Conservation (phyloP, 2,113 vertebrate genomes). For the Neolamprologus tretocephalus region DNA sequence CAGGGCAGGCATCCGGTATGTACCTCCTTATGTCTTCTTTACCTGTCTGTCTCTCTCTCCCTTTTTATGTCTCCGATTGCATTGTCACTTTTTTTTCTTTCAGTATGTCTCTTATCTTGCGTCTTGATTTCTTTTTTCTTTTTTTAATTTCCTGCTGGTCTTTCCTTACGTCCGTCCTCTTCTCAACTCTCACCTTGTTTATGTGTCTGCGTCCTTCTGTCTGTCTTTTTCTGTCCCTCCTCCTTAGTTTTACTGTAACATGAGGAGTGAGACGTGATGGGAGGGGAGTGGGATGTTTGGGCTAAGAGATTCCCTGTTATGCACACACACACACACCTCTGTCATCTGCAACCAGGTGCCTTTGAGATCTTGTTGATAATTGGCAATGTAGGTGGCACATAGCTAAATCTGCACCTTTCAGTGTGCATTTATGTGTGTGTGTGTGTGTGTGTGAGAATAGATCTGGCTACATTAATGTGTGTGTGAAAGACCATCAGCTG, state of each 20-base stretch:
- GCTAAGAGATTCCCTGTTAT: constrained; percentile 26
- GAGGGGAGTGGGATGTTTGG: constrained; percentile 15
- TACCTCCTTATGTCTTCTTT: constrained; percentile 20
- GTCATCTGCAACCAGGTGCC: constrained; percentile 52
- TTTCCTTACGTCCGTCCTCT: background rate
- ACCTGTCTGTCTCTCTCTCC: background rate
- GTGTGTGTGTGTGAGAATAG: background rate
- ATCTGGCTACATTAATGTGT: background rate
- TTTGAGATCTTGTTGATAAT: constrained; percentile 48
- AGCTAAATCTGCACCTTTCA: background rate
- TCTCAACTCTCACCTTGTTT: background rate
- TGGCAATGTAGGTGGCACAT: constrained; percentile 38
- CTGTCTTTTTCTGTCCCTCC: background rate
- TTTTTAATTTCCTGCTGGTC: background rate
- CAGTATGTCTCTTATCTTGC: background rate
- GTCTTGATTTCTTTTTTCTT: background rate
- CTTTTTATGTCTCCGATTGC: background rate
- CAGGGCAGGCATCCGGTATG: constrained; percentile 79
- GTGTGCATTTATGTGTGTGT: background rate
- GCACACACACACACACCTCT: background rate
- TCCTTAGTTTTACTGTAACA: constrained; percentile 41
- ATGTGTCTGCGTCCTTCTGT: background rate
- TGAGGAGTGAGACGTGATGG: constrained; percentile 17
- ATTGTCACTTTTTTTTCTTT: background rate
- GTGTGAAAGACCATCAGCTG: constrained; percentile 1